Evolutionary conservation across 2,797 vertebrate species (phyloP).

Genomic region (Orientallactaga sibirica): DNA sequence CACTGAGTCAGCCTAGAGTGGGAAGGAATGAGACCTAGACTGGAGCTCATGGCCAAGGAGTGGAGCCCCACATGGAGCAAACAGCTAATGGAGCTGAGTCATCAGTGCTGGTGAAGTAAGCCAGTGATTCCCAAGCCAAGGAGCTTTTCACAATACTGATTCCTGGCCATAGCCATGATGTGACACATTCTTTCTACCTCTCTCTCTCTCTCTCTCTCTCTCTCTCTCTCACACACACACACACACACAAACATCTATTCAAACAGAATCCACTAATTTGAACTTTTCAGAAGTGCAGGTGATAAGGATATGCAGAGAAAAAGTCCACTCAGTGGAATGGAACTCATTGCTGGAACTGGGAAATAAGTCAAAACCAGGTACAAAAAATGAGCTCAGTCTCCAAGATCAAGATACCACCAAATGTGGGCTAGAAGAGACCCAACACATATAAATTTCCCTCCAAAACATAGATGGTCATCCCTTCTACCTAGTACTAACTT

Average conservation of each 20-base stretch:
- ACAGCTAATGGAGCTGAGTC: constrained; percentile 64
- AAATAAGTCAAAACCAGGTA: no score
- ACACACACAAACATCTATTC: not conserved
- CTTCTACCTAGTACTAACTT: no score
- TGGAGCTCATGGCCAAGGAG: not conserved
- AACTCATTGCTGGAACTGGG: no score
- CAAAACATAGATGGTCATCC: no score
- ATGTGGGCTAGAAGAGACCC: no score
- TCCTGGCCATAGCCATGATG: not conserved
- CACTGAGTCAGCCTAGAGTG: constrained; percentile 58
- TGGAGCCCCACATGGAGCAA: not conserved
- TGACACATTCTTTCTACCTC: no score
- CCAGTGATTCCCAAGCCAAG: constrained; percentile 49
- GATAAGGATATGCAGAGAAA: not conserved
- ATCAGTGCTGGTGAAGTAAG: constrained; percentile 19
- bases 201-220: no score
- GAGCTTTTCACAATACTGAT: not conserved
- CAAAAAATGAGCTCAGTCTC: no score
- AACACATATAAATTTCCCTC: no score
- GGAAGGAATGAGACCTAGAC: constrained; percentile 18
- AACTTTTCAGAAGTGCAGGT: not conserved
- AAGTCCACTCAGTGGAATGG: no score
- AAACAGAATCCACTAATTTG: not conserved
- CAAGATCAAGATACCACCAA: no score
- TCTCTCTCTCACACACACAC: no score